Evolutionary conservation across 2,797 vertebrate species (phyloP), one percentile per base, ranked within the genome.

Genomic region (Psittacula derbiana): DNA sequence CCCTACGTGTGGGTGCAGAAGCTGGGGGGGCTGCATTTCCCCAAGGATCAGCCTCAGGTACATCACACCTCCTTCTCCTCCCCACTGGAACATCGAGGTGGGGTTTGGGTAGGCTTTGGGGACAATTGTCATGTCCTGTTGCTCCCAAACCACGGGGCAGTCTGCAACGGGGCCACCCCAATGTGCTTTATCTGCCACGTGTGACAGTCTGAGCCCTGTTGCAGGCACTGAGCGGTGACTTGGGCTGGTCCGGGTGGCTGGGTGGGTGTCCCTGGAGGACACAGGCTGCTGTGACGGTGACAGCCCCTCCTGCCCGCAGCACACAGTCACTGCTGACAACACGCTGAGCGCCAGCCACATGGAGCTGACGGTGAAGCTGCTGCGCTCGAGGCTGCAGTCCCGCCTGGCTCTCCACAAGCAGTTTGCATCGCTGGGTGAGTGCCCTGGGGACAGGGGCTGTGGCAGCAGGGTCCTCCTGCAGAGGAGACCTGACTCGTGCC

Each of bases 1-100:
- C 99, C 99, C 16, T 99, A 99, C 30, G 95, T 98, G 95, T 99
- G 99, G 99, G 99, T 99, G 64, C 99, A 99, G 98, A 98, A 98
- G 95, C 98, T 99, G 12, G 99, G 99, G 0, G 99, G 99, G 31
- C 98, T 99, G 14, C 98, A 99, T 87, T 99, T 99, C 96, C 99
- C 99, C 53, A 98, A 98, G 93, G 99, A 99, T 3, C 93, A 98
- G 65, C 98, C 98, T 27, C 99, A 99, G 98, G 99, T 99, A 53
- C 0, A 96, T 80, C 64, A 20, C 27, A 28, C 8, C 12, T 27
- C 40, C 46, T 38, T 4, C n/a, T 57, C 82, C 14, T 88, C 12
- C 43, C 7, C 46, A 11, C 23, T 7, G 11, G 19, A 21, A 8
- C 0, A 0, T 3, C 0, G 0, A 49, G 21, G 27, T 50, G 80